A percentile compares a stretch with the other conserved stretches of the same genome.
These are phyloP conservation scores for Rhopalosiphum maidis DNA, from an alignment of 1,140 invertebrate genomes.

Conservation along the genomic window DNA sequence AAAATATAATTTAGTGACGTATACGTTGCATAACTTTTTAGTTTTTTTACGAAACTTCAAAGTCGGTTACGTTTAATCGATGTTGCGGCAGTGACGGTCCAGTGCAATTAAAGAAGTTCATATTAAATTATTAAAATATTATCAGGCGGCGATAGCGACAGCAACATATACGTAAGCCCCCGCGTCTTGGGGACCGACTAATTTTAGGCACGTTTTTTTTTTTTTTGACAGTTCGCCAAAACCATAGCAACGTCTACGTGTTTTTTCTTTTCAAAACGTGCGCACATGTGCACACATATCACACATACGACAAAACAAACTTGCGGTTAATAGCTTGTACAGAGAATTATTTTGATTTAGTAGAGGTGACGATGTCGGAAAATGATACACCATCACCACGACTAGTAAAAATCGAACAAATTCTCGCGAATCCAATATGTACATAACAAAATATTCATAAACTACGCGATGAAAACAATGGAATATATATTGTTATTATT, in stretches of 20 bases:
- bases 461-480: not conserved
- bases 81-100: not conserved
- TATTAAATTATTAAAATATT: not conserved
- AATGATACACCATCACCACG: not conserved
- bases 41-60: not conserved
- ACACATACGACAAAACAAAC: not conserved
- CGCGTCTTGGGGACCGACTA: not conserved
- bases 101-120: not conserved
- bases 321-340: not conserved
- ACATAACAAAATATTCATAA: not conserved
- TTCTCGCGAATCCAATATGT: not conserved
- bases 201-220: constrained; percentile 37
- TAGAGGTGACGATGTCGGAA: not conserved
- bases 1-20: not conserved
- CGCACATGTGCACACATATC: not conserved
- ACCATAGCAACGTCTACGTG: not conserved
- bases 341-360: constrained; percentile 12
- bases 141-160: not conserved
- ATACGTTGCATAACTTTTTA: not conserved
- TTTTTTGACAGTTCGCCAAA: constrained; percentile 38
- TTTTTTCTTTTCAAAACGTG: not conserved
- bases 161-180: not conserved
- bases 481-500: not conserved
- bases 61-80: not conserved
- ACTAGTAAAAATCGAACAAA: not conserved